These are phyloP conservation scores for Hybognathus amarus DNA, from an alignment of 2,797 vertebrate genomes.

Conservation along the genomic window DNA sequence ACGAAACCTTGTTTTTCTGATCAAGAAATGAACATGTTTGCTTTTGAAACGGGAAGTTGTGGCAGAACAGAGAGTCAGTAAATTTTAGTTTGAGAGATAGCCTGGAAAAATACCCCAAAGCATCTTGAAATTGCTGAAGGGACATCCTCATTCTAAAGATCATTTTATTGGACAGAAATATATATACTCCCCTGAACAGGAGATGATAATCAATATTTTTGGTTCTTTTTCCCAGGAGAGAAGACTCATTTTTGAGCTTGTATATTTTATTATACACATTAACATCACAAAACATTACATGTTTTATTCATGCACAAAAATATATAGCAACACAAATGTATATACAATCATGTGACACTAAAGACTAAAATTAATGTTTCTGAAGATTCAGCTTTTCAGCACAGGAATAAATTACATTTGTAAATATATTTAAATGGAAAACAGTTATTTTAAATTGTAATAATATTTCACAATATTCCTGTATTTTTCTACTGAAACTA, in stretches of 20 bases:
- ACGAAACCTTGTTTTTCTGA: not conserved
- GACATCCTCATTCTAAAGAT: not conserved
- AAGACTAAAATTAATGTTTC: not conserved
- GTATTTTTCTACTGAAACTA: not conserved
- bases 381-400: not conserved
- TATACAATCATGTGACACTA: not conserved
- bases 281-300: not conserved
- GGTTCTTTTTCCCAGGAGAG: not conserved
- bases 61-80: not conserved
- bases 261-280: not conserved
- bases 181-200: not conserved
- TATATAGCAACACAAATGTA: not conserved
- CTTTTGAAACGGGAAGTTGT: slow-evolving; percentile 1
- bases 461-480: not conserved
- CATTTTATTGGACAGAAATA: not conserved
- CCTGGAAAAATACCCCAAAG: not conserved
- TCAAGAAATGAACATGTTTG: not conserved
- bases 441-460: not conserved
- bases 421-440: not conserved
- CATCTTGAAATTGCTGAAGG: not conserved
- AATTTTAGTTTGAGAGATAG: not conserved
- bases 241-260: not conserved
- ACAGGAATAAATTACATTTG: not conserved
- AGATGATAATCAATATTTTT: not conserved
- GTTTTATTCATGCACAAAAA: not conserved